These are phyloP conservation scores for Bradypodion ventrale DNA, from an alignment of 2,797 vertebrate genomes.

Conservation along the genomic window DNA sequence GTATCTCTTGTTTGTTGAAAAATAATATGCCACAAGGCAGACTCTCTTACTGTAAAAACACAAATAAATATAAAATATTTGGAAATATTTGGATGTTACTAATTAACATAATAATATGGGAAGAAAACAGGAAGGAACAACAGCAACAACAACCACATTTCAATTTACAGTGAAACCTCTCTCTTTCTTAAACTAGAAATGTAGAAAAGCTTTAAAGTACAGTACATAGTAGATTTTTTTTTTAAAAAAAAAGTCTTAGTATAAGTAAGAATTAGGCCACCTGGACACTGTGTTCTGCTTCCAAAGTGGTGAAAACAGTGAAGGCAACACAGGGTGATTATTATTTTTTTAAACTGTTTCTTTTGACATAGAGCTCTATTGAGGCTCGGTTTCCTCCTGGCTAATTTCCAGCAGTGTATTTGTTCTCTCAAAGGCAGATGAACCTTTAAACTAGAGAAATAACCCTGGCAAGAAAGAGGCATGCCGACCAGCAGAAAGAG, in stretches of 20 bases:
- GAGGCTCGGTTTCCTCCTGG: neutral
- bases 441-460: constrained; percentile 33
- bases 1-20: too few species aligned
- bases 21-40: too few species aligned
- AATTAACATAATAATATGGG: neutral
- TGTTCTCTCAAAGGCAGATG: constrained; percentile 17
- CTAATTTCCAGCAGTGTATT: constrained; percentile 22
- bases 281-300: neutral
- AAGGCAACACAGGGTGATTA: constrained; percentile 6
- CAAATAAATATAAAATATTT: neutral
- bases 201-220: constrained; percentile 24
- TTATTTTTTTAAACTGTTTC: neutral
- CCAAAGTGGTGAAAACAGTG: neutral
- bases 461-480: neutral
- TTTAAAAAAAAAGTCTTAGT: constrained; percentile 19
- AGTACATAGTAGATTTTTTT: too few species aligned
- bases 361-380: constrained; percentile 33
- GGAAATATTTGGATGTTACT: neutral
- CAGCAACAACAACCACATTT: too few species aligned
- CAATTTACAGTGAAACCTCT: neutral
- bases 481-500: neutral
- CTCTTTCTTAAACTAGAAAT: neutral
- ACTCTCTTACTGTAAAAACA: neutral
- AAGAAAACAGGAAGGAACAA: neutral
- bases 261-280: constrained; percentile 23